Base-by-base conservation (phyloP, 2,113 vertebrate genomes). In the Tretioscincus oriximinensis region DNA sequence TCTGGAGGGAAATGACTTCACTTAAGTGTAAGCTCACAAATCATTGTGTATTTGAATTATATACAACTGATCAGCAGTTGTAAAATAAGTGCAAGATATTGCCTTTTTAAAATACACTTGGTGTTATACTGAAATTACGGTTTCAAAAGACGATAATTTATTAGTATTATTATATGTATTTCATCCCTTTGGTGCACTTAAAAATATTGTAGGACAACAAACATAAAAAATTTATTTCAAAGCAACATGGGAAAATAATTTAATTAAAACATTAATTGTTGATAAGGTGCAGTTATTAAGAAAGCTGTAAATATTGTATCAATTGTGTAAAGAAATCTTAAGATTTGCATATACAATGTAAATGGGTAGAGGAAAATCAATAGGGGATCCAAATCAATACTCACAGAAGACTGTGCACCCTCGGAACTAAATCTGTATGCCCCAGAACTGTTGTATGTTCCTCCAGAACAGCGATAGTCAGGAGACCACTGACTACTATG, bases 381-480 rank as follows among this genome's bases (percentile, higher is more conserved):
- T 14, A 58, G 54, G 12, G 16, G 54, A 58, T 58, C 54, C 14
- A 7, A 58, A 77, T 78, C 11, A 31, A 18, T 78, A 95, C 98
- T 96, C 74, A 99, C 98, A 22, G 98, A 99, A 54, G 98, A 99
- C 92, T 99, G 98, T 0, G 97, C 96, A 22, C 97, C 98, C 73
- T 99, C 98, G 0, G 98, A 99, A 89, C 98, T 97, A 88, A 99
- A 98, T 20, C 98, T 94, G 89, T 99, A 99, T 0, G 95, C 96
- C 60, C 97, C 97, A 0, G 98, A 99, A 88, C 98, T 98, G 84
- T 96, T 97, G 95, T 97, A 99, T 0, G 98, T 99, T 2, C 97
- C 97, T 47, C 97, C 90, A 0, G 98, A 99, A 64, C 95, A 97
- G 1, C 97, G 95, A 89, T 97, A 97, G 85, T 99, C 98, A 0